Conservation (phyloP, 2,797 vertebrate species). For the Pygocentrus nattereri region DNA sequence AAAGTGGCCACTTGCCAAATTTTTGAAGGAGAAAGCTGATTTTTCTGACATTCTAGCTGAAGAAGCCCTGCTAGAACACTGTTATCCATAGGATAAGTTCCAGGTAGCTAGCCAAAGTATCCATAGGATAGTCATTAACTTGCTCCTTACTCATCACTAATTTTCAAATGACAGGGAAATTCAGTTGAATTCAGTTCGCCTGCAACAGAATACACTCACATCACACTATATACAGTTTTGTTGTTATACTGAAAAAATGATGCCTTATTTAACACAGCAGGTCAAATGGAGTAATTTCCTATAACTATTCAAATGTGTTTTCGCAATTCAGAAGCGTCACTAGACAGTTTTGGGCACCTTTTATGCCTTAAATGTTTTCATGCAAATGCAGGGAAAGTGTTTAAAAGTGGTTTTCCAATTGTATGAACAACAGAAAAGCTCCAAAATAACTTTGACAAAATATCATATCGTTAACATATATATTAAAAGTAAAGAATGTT, state of each 20-base stretch:
- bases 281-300: not conserved
- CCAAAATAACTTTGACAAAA: too few species aligned
- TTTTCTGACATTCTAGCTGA: not conserved
- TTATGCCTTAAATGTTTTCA: not conserved
- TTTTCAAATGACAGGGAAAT: not conserved
- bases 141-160: conserved; percentile 19
- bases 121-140: conserved; percentile 47
- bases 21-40: not conserved
- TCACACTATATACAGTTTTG: not conserved
- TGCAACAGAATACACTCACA: conserved; percentile 16
- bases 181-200: not conserved
- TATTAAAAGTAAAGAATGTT: too few species aligned
- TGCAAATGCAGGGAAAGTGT: too few species aligned
- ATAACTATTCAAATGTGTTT: not conserved
- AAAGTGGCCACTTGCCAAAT: not conserved
- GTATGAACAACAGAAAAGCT: too few species aligned
- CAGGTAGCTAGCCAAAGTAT: conserved; percentile 46
- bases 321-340: not conserved
- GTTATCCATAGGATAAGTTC: conserved; percentile 53
- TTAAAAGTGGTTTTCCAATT: too few species aligned
- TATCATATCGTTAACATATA: too few species aligned
- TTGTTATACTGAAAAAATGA: not conserved
- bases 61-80: conserved; percentile 11
- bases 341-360: not conserved
- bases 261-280: not conserved